These are phyloP conservation scores for Morone saxatilis DNA, from an alignment of 2,113 vertebrate genomes.

Conservation along the genomic window DNA sequence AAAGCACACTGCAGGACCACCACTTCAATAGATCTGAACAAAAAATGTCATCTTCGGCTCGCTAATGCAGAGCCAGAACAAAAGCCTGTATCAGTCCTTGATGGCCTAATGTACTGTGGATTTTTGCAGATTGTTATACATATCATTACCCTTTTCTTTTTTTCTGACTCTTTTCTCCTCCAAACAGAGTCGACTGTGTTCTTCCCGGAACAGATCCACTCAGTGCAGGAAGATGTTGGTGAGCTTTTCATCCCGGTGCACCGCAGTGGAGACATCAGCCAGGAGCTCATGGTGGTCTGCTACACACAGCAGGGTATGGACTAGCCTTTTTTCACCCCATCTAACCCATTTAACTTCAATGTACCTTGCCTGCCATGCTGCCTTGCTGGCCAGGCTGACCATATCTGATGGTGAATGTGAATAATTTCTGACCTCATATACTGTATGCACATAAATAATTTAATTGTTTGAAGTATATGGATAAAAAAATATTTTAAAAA, in stretches of 20 bases:
- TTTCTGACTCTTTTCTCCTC: conserved; percentile 16
- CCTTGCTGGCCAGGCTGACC: neutral
- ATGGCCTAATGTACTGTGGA: conserved; percentile 53
- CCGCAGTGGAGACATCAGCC: conserved; percentile 92
- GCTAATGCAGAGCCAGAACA: conserved; percentile 59
- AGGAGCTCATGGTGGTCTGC: conserved; percentile 95
- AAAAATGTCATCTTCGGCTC: conserved; percentile 23
- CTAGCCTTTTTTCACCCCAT: conserved; percentile 38
- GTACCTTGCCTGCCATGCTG: neutral
- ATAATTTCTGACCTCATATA: neutral
- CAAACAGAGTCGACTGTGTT: conserved; percentile 93
- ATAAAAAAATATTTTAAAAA: neutral
- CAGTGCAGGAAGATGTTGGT: conserved; percentile 90
- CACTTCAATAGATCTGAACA: conserved; percentile 51
- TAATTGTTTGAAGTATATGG: too few species aligned
- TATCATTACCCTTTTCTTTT: conserved; percentile 40
- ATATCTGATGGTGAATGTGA: neutral
- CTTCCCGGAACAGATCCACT: conserved; percentile 89
- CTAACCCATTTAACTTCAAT: conserved; percentile 28
- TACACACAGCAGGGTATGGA: conserved; percentile 92
- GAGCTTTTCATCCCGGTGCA: conserved; percentile 92
- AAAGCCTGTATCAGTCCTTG: conserved; percentile 38
- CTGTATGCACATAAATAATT: neutral
- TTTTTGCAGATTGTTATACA: conserved; percentile 61
- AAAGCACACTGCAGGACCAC: conserved; percentile 58